Base-by-base conservation (phyloP, 2,888 invertebrate species). In the Arctia plantaginis region DNA sequence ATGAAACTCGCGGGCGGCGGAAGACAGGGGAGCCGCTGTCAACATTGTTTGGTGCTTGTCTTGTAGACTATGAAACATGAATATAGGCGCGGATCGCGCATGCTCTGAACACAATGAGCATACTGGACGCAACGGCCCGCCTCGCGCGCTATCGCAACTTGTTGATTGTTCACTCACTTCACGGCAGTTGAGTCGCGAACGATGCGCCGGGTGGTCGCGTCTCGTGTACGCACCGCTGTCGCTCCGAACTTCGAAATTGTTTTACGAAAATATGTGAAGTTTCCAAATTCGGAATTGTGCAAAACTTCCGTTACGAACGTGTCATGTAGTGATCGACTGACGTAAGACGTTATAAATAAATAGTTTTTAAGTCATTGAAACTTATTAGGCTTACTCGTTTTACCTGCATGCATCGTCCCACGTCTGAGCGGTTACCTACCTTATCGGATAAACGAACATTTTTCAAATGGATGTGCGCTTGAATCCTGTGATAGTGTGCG, bases 391-490 rank as follows among this genome's bases (percentile, higher is more conserved):
- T 93, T 90, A 92, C 92, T 93, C 93, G 92, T 92, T 93, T 93
- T 95, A 95, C 95, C 95, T 95, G 95, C 94, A 93, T 93, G 93
- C 91, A 89, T 93, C 92, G 93, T 92, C 94, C 93, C 94, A 93
- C 94, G 93, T 92, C 89, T 90, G 92, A 92, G 93, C 94, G 93
- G 94, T 93, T 93, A 92, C 91, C 92, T 91, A 88, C 91, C 89
- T 92, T 94, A 93, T 94, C 92, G 94, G 94, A 94, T 94, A 94
- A 95, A 95, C 94, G 95, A 92, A 95, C 93, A 93, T 93, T 94
- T 95, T 95, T 95, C 93, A 95, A 95, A 95, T 95, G 94, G 93
- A 94, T 94, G 94, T 94, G 94, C 92, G 93, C 93, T 94, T 91
- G 87, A 91, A 91, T 92, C 90, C 85, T 92, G 95, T 93, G 94